Evolutionary conservation across 2,113 vertebrate genomes (phyloP).

Genomic region (Dicaeum eximium): DNA sequence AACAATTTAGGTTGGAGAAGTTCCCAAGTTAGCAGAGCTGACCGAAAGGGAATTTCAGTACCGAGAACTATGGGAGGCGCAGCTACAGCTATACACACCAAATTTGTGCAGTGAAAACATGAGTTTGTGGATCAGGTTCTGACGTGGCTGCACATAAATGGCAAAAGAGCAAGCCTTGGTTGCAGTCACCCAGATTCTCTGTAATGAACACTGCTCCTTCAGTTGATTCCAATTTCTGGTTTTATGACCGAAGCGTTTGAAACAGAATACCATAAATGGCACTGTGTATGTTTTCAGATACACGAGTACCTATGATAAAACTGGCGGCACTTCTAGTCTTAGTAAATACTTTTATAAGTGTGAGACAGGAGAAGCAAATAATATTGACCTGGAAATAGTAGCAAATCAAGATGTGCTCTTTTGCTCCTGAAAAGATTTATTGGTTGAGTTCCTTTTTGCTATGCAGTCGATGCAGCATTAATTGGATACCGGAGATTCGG

Average conservation of each 20-base stretch:
- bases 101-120: not conserved
- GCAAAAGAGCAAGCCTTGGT: not conserved
- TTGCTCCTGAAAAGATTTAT: not conserved
- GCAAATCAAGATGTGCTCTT: not conserved
- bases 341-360: not conserved
- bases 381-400: not conserved
- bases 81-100: not conserved
- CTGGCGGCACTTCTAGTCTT: not conserved
- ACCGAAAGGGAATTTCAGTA: not conserved
- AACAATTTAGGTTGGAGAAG: not conserved
- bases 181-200: not conserved
- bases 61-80: not conserved
- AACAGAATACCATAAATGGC: not conserved
- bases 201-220: not conserved
- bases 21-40: not conserved
- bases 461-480: accelerated
- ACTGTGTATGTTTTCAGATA: not conserved
- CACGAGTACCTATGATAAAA: not conserved
- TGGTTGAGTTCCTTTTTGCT: not conserved
- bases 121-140: not conserved
- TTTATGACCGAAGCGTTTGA: not conserved
- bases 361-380: not conserved
- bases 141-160: not conserved
- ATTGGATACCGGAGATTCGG: not conserved
- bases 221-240: not conserved